Base-by-base conservation (phyloP, 2,797 vertebrate species). In the Coendou prehensilis region DNA sequence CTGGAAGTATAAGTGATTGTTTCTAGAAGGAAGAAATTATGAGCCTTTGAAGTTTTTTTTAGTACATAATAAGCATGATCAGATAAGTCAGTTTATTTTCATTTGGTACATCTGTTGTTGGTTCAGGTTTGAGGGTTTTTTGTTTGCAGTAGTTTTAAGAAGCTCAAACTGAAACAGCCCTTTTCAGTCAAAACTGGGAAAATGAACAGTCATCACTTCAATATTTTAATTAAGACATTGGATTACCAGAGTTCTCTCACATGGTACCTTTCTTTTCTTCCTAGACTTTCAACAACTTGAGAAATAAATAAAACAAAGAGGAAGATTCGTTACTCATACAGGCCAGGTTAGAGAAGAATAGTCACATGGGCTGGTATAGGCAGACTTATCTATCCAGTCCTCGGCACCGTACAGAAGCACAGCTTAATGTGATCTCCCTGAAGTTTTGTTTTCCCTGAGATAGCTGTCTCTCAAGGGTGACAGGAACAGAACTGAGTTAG, bases 41-140 rank as follows among this genome's bases (percentile, higher is more conserved):
- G 23, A 95, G 9, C 18, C 26, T 97, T 96, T 73, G 47, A 95
- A 76, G 33, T 73, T 63, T 28, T 87, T 89, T 69, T 2, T 37
- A 61, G 89, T 57, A 54, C 13, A 13, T 95, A 87, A 86, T 96
- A 88, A 88, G 13, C 61, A 61, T 82, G 8, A 92, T 92, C 69
- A 87, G 69, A 89, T 97, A 97, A 95, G n/a, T 94, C 57, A 50
- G 86, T 76, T 95, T 97, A 87, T 97, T 96, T 97, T 96, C 71
- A 89, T 93, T 97, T 93, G 83, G 73, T 95, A 95, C 78, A 97
- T 95, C 80, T 90, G 52, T 79, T 96, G n/a, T 96, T 97, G 61
- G 92, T 97, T 94, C 67, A 80, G 87, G 79, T 96, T 97, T 87
- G 79, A 91, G 37, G 14, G 5, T 37, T 20, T 78, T 83, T 91